phyloP scores from a whole-genome alignment of 2,113 vertebrate species.

The Seriola dumerili region DNA sequence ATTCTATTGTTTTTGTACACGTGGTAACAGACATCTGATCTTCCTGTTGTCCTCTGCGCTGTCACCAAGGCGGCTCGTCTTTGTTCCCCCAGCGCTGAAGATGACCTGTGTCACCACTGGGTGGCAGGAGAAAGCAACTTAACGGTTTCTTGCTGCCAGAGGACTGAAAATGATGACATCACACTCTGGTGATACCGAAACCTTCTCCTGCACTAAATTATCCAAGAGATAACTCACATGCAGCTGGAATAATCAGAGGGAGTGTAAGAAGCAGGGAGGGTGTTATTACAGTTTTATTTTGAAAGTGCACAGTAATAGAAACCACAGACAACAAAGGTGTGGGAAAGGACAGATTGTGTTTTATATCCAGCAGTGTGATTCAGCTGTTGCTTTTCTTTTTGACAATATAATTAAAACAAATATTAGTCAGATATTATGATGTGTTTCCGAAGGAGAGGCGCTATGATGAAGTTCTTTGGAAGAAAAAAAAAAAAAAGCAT shows the following conservation, averaged over 20 bases:
- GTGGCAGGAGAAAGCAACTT: slow-evolving; percentile 57
- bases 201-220: neutral
- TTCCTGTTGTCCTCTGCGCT: neutral
- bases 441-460: neutral
- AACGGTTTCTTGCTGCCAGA: neutral
- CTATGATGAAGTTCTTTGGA: neutral
- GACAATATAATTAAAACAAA: neutral
- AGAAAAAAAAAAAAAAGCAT: neutral
- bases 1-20: neutral
- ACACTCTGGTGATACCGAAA: slow-evolving; percentile 25
- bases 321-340: neutral
- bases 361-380: neutral
- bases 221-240: neutral
- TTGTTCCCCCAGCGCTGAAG: slow-evolving; percentile 29
- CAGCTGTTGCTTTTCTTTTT: neutral
- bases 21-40: neutral
- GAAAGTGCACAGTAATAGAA: neutral
- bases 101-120: slow-evolving; percentile 39
- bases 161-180: slow-evolving; percentile 55
- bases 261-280: neutral
- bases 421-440: neutral
- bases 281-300: neutral
- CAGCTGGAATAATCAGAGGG: neutral
- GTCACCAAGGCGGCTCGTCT: neutral
- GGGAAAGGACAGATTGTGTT: neutral